Evolutionary conservation across 1,140 invertebrate species (phyloP).

Genomic region (Helicorthomorpha holstii): DNA sequence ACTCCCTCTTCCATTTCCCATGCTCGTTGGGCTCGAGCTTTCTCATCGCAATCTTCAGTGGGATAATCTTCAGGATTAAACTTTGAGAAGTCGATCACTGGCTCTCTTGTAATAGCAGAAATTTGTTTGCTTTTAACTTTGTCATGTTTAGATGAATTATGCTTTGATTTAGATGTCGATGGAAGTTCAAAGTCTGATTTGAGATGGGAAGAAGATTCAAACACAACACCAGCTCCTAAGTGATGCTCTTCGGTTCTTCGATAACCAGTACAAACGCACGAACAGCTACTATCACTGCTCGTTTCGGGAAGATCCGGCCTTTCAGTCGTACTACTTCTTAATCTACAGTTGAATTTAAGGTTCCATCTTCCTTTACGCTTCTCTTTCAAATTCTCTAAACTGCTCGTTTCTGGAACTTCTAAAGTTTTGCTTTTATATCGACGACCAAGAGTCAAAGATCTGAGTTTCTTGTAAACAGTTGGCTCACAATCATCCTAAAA

Average conservation of each 20-base stretch:
- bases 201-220: constrained; percentile 18
- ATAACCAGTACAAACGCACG: constrained; percentile 42
- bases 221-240: constrained; percentile 31
- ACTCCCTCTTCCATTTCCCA: constrained; percentile 59
- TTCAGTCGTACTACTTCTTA: background rate
- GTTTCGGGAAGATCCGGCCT: constrained; percentile 11
- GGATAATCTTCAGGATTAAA: constrained; percentile 41
- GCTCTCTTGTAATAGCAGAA: background rate
- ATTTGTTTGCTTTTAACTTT: background rate
- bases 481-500: too few species aligned
- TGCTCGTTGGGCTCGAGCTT: constrained; percentile 44
- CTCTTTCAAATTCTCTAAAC: constrained; percentile 9
- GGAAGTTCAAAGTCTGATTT: background rate
- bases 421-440: background rate
- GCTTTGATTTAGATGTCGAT: background rate
- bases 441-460: constrained; percentile 5
- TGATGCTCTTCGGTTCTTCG: constrained; percentile 36
- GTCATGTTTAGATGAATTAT: background rate
- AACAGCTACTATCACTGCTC: constrained; percentile 17
- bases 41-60: constrained; percentile 51
- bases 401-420: background rate
- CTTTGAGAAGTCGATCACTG: constrained; percentile 33
- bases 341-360: constrained; percentile 11
- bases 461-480: background rate
- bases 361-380: constrained; percentile 13